Evolutionary conservation across 2,888 invertebrate genomes (phyloP).

Genomic region (Frankliniella fusca): DNA sequence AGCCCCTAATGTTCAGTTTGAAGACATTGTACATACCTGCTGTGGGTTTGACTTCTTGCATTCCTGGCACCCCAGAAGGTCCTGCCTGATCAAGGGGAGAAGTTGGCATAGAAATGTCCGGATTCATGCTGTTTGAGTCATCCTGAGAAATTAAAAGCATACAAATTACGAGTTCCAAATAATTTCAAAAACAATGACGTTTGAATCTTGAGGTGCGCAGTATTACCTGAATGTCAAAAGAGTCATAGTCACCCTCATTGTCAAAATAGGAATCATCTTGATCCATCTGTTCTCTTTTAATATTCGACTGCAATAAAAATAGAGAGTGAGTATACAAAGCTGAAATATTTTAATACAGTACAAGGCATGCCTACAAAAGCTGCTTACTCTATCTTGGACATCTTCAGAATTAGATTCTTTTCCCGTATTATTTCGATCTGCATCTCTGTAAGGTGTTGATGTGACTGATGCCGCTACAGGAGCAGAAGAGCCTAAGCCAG

Average conservation of each 20-base stretch:
- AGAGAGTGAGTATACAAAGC: not conserved
- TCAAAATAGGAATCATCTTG: conserved; percentile 6
- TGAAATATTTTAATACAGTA: not conserved
- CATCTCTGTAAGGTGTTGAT: not conserved
- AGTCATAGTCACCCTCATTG: conserved; percentile 9
- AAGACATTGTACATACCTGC: not conserved
- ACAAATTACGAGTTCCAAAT: not conserved
- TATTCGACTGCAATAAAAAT: not conserved
- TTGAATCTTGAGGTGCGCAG: not conserved
- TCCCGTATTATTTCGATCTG: not conserved
- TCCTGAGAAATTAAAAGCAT: not conserved
- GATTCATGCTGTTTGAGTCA: conserved; percentile 14
- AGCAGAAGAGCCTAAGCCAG: not conserved
- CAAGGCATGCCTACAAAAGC: not conserved
- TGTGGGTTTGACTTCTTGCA: conserved; percentile 1
- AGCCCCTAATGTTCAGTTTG: not conserved
- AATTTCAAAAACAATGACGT: no score
- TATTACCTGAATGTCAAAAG: not conserved
- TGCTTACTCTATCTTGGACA: not conserved
- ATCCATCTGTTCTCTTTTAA: not conserved
- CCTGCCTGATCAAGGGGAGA: not conserved
- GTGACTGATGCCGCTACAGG: not conserved
- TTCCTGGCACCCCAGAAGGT: not conserved
- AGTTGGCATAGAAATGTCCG: conserved; percentile 9
- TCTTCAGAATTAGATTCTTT: not conserved